Evolutionary conservation across 2,797 vertebrate genomes (phyloP).

Genomic region (Aphelocoma californica): DNA sequence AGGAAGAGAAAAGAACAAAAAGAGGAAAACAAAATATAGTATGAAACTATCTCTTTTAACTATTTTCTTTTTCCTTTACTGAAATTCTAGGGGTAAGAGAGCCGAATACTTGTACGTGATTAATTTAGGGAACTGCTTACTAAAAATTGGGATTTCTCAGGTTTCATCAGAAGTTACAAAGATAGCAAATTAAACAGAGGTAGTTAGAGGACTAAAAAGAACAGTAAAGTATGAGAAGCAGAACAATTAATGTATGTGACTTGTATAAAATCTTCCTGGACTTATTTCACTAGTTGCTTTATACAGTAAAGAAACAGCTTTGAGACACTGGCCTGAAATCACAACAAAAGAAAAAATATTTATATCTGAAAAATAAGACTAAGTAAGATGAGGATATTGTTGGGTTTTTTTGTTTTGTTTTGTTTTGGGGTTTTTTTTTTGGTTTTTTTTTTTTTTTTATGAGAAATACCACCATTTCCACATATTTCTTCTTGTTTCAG

Average conservation of each 20-base stretch:
- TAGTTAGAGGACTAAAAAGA: neutral
- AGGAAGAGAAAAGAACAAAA: neutral
- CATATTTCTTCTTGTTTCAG: neutral
- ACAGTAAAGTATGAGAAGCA: neutral
- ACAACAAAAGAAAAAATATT: neutral
- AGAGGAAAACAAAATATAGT: neutral
- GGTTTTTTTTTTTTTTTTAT: accelerated
- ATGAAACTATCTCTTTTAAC: neutral
- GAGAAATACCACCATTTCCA: neutral
- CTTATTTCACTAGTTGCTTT: neutral
- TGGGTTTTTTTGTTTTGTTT: accelerated
- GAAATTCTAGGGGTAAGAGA: neutral
- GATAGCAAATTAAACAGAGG: neutral
- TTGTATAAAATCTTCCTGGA: neutral
- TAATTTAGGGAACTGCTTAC: neutral
- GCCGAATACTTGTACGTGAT: neutral
- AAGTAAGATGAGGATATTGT: neutral
- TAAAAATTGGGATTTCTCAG: neutral
- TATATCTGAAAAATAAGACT: neutral
- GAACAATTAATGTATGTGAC: neutral
- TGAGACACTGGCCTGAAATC: neutral
- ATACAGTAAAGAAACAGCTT: neutral
- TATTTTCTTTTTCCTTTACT: neutral
- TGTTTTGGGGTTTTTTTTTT: accelerated
- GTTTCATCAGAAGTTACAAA: neutral